phyloP scores from a whole-genome alignment of 1,140 invertebrate genomes.

The Hestina assimilis region DNA sequence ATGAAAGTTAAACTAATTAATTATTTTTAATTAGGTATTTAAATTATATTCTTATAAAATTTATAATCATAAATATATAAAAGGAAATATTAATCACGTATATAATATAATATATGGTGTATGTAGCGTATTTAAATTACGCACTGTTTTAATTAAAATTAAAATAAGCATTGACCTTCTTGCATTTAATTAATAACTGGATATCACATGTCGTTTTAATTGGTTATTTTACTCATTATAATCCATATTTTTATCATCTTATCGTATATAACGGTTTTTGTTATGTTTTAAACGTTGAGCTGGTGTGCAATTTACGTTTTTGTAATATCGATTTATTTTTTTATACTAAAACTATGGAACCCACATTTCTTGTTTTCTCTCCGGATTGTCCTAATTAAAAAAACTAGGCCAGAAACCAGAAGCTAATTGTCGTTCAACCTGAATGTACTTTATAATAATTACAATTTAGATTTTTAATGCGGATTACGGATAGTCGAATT shows the following conservation, averaged over 20 bases:
- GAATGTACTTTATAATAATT: too few relatives aligned
- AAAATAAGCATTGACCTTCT: background rate
- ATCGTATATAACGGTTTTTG: slow-evolving; percentile 12
- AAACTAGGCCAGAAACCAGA: too few relatives aligned
- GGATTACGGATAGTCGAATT: too few relatives aligned
- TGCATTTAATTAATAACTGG: slow-evolving; percentile 3
- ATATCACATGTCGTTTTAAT: slow-evolving; percentile 16
- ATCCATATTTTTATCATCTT: slow-evolving; percentile 17
- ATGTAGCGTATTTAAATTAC: background rate
- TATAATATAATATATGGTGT: background rate
- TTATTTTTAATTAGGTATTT: too few relatives aligned
- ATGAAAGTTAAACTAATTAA: too few relatives aligned
- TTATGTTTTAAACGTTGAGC: slow-evolving; percentile 6
- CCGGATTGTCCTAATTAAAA: too few relatives aligned
- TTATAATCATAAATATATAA: too few relatives aligned
- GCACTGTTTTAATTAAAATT: background rate
- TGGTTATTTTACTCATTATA: slow-evolving; percentile 15
- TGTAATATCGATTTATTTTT: slow-evolving; percentile 6
- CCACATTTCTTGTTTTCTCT: too few relatives aligned
- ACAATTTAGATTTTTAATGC: too few relatives aligned
- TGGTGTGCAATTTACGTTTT: slow-evolving; percentile 9
- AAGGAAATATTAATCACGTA: background rate
- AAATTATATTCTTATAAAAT: too few relatives aligned
- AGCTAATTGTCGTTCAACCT: too few relatives aligned
- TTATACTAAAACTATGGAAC: background rate